Base-by-base conservation (phyloP, 2,888 invertebrate species). In the Dione juno region DNA sequence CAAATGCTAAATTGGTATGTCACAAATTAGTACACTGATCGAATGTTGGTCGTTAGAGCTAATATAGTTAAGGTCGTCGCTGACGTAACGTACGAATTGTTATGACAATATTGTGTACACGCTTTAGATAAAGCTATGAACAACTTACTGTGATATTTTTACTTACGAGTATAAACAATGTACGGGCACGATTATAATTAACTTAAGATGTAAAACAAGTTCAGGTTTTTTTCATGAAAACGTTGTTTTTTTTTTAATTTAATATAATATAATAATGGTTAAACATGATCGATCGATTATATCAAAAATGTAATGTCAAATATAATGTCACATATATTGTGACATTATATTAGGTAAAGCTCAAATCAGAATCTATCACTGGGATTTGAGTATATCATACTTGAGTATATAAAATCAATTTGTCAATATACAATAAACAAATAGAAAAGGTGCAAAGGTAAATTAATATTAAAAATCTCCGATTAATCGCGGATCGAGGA, bases 81-180 rank as follows among this genome's bases (percentile, higher is more conserved):
- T 87, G 86, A 87, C 86, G 86, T 81, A 82, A 82, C 73, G 75
- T 52, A 16, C 76, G 69, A 78, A 78, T 78, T 78, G 77, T 76
- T 78, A 64, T 76, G 77, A 78, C 75, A 77, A 75, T 77, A 77
- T 77, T 78, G 80, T 79, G 70, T 74, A 59, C 75, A 79, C 79
- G 78, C 53, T 35, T 14, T 35, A n/a, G 13, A 14, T 54, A 54
- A 53, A 54, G 7, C 53, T 53, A 28, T 53, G 0, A 28, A 53
- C 14, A 50, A 50, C 10, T 19, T 19, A 43, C 13, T 13, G 19
- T 10, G 16, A 13, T n/a, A 19, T 0, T 48, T 48, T 16, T 10
- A 48, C 19, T 10, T 48, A n/a, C n/a, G n/a, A n/a, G n/a, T n/a
- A 3, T 48, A 48, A 48, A 48, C 10, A 19, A 16, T 48, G 5